Conservation (phyloP, 2,113 vertebrate genomes). For the Hippoglossus stenolepis region DNA sequence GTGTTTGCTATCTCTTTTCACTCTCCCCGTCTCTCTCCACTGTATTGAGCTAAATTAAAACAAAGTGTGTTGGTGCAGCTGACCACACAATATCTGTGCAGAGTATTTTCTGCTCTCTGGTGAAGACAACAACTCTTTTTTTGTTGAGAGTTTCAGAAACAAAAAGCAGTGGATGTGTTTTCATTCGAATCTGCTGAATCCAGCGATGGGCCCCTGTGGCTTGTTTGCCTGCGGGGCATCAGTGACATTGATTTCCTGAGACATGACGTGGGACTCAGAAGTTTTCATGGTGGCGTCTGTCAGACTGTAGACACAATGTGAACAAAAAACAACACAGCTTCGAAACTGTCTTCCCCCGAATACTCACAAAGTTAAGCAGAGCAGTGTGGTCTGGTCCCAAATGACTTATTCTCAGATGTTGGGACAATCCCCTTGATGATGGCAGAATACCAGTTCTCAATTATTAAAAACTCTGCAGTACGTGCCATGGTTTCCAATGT, state of each 20-base stretch:
- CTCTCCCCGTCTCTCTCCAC: slow-evolving; percentile 27
- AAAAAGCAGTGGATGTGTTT: slow-evolving; percentile 32
- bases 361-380: not conserved
- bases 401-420: slow-evolving; percentile 1
- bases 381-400: not conserved
- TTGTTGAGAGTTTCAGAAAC: not conserved
- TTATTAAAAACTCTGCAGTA: not conserved
- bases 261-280: slow-evolving; percentile 26
- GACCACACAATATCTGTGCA: slow-evolving; percentile 23
- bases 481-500: not conserved
- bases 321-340: slow-evolving; percentile 16
- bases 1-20: slow-evolving; percentile 52
- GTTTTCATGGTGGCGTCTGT: slow-evolving; percentile 14
- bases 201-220: slow-evolving; percentile 17
- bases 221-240: slow-evolving; percentile 30
- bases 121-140: slow-evolving; percentile 5
- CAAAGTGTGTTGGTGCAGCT: slow-evolving; percentile 37
- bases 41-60: slow-evolving; percentile 19
- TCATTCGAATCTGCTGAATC: slow-evolving; percentile 33
- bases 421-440: not conserved
- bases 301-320: slow-evolving; percentile 3
- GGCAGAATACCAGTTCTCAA: slow-evolving; percentile 4
- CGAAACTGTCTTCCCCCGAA: not conserved
- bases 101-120: slow-evolving; percentile 19
- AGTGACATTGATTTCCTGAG: slow-evolving; percentile 36